Evolutionary conservation across 2,888 invertebrate genomes (phyloP).

Genomic region (Luperina nickerlii): DNA sequence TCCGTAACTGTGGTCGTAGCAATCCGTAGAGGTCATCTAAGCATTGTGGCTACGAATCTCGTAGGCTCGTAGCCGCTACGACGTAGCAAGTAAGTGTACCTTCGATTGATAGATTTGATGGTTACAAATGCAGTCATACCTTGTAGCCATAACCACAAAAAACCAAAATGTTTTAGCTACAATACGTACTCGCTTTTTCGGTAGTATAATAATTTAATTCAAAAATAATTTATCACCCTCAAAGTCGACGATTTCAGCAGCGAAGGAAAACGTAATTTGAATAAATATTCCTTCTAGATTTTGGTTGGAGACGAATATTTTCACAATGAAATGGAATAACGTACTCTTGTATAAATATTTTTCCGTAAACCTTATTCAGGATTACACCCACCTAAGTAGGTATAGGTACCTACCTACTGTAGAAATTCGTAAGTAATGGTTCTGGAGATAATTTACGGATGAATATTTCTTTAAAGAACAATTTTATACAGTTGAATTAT

Average conservation of each 20-base stretch:
- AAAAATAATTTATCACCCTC: conserved; percentile 61
- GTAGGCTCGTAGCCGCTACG: conserved; percentile 39
- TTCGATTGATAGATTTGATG: not conserved
- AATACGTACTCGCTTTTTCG: conserved; percentile 25
- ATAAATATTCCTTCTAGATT: conserved; percentile 64
- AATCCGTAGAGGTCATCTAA: conserved; percentile 47
- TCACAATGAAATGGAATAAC: conserved; percentile 49
- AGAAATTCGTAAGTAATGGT: conserved; percentile 17
- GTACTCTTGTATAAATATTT: conserved; percentile 59
- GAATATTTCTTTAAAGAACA: conserved; percentile 27
- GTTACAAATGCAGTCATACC: not conserved
- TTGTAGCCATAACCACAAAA: not conserved
- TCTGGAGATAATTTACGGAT: conserved; percentile 3
- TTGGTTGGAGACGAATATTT: conserved; percentile 56
- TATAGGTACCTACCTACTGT: conserved; percentile 8
- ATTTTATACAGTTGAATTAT: conserved; percentile 38
- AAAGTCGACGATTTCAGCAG: conserved; percentile 46
- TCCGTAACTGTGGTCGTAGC: conserved; percentile 20
- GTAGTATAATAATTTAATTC: conserved; percentile 48
- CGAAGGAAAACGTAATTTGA: conserved; percentile 60
- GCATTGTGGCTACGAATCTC: conserved; percentile 32
- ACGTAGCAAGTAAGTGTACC: conserved; percentile 17
- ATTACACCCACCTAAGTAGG: conserved; percentile 33
- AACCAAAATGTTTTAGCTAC: conserved; percentile 2
- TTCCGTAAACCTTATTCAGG: conserved; percentile 53